A percentile compares a stretch with the other conserved stretches of the same genome.
Evolutionary conservation across 2,113 vertebrate species (phyloP).

Genomic region (Cygnus buccinator): DNA sequence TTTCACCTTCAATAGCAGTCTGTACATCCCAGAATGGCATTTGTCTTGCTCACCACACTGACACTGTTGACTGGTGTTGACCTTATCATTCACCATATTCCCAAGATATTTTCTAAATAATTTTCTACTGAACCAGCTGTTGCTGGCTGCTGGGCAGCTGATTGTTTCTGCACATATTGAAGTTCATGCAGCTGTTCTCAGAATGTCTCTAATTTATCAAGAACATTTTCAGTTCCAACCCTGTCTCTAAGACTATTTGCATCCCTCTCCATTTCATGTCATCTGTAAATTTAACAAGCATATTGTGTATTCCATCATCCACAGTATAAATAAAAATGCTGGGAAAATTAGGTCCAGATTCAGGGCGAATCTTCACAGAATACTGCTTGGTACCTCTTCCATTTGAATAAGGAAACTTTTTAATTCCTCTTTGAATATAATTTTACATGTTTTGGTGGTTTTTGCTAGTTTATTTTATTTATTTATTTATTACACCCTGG

Average conservation of each 20-base stretch:
- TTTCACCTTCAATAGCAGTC: neutral
- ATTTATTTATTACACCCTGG: neutral
- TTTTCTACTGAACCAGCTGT: conserved; percentile 3
- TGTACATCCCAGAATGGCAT: neutral
- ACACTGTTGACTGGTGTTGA: neutral
- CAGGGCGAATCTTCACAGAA: neutral
- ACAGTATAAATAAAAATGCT: neutral
- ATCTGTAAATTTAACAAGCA: neutral
- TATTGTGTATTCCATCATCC: neutral
- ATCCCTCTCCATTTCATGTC: neutral
- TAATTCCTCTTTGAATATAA: neutral
- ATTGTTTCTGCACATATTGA: neutral
- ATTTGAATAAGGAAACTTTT: neutral
- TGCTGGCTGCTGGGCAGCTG: neutral
- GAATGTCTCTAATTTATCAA: neutral
- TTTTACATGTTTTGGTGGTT: neutral
- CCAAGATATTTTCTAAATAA: neutral
- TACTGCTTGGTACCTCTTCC: neutral
- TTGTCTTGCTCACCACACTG: neutral
- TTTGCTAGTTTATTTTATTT: too few relatives aligned
- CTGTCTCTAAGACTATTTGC: neutral
- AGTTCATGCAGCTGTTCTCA: conserved; percentile 17
- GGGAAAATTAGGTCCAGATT: neutral
- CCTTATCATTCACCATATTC: neutral
- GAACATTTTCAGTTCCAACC: neutral